Conservation (phyloP, 2,797 vertebrate genomes). For the Pipistrellus pygmaeus region DNA sequence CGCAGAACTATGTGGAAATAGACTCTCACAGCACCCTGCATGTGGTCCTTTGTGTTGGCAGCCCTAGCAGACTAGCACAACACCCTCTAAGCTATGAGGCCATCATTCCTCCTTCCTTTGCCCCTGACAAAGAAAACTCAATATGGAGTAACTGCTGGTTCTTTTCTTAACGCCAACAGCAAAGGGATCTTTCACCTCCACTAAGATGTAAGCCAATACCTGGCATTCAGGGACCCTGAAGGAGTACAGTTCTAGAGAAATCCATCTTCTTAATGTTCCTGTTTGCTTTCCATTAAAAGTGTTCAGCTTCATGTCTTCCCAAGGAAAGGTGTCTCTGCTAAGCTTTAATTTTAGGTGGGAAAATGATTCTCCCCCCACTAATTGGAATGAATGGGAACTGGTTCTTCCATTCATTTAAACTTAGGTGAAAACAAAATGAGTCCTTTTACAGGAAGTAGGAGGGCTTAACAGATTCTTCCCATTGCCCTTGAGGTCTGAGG, state of each 20-base stretch:
- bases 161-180: constrained; percentile 28
- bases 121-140: background rate
- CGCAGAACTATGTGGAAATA: background rate
- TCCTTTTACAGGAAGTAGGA: background rate
- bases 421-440: constrained; percentile 28
- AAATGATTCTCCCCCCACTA: constrained; percentile 51
- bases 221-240: constrained; percentile 37
- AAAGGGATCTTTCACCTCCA: constrained; percentile 52
- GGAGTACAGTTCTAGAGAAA: constrained; percentile 53
- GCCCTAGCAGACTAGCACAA: too few relatives aligned
- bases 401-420: constrained; percentile 51
- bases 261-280: constrained; percentile 70
- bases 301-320: constrained; percentile 70
- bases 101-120: background rate
- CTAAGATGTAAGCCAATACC: constrained; percentile 53
- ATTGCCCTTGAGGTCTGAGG: constrained; percentile 51
- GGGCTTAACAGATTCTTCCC: background rate
- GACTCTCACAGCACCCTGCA: background rate
- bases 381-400: constrained; percentile 70
- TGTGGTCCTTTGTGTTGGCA: background rate
- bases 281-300: constrained; percentile 77
- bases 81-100: background rate
- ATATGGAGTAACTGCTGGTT: background rate
- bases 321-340: constrained; percentile 58
- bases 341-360: constrained; percentile 61